Base-by-base conservation (phyloP, 2,888 invertebrate species). In the Athalia rosae region DNA sequence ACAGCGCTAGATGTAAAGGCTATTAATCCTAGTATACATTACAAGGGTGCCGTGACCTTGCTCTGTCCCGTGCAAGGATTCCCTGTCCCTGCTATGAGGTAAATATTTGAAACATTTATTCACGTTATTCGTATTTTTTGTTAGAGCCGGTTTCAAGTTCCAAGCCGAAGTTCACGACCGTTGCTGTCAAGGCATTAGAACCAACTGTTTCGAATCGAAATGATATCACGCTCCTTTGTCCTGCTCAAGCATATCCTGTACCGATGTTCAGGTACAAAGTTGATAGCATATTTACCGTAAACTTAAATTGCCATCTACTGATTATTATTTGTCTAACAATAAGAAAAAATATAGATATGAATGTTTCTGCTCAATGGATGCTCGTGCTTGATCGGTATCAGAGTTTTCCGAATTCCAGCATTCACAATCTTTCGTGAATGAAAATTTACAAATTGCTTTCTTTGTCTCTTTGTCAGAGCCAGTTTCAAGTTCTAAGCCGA, bases 1-100 rank as follows among this genome's bases (percentile, higher is more conserved):
- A 91, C 92, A 28, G 89, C 91, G 1, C 83, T 91, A 77, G 91
- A 91, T 82, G 90, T 87, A 77, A 87, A 87, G 80, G 85, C 87
- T 63, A 87, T 84, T 56, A 87, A 86, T 79, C 87, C 87, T 62
- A 82, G 76, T 63, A 77, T 84, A 77, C 84, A 47, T 41, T 58
- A n/a, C 84, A 90, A 90, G 80, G 88, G 88, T 83, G 92, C 92
- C 87, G 91, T 94, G 84, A 93, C 94, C 64, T 88, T 95, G 80
- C 90, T 94, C 83, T 95, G 95, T 90, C 95, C 95, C 78, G 95
- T 95, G 28, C 95, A 95, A 90, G 94, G 94, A 45, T 95, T 93
- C 91, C 95, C 95, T 79, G 93, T 94, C 87, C 95, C 95, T 85
- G 90, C 92, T 82, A 93, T 93, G 92, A 94, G 94, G 94, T 95